Evolutionary conservation across 2,888 invertebrate genomes (phyloP).

Genomic region (Heliothis peltigera): DNA sequence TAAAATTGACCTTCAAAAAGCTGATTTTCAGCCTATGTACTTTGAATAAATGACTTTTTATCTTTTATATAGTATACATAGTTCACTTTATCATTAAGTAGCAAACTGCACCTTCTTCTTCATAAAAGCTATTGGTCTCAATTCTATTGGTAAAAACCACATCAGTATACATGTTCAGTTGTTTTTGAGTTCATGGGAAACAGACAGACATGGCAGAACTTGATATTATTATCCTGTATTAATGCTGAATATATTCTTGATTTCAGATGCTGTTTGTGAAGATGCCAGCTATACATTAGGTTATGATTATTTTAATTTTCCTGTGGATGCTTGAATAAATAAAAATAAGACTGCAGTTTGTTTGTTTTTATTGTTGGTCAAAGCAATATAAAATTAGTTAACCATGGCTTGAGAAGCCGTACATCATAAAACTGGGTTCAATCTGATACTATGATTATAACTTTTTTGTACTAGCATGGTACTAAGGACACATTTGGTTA

Average conservation of each 20-base stretch:
- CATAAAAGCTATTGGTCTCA: too few relatives aligned
- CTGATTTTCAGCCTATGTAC: too few relatives aligned
- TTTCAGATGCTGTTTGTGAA: conserved; percentile 86
- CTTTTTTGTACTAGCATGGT: conserved; percentile 12
- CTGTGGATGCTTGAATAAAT: conserved; percentile 34
- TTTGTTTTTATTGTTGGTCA: conserved; percentile 53
- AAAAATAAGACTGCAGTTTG: conserved; percentile 40
- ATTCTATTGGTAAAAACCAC: too few relatives aligned
- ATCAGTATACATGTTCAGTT: too few relatives aligned
- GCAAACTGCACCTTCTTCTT: not conserved
- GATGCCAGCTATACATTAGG: conserved; percentile 83
- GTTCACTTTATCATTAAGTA: not conserved
- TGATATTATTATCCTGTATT: not conserved
- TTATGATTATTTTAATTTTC: conserved; percentile 15
- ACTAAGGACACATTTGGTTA: conserved; percentile 1
- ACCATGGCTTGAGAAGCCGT: conserved; percentile 22
- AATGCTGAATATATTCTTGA: conserved; percentile 3
- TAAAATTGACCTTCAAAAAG: too few relatives aligned
- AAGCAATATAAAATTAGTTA: conserved; percentile 23
- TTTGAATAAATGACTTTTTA: too few relatives aligned
- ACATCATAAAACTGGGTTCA: conserved; percentile 1
- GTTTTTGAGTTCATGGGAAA: too few relatives aligned
- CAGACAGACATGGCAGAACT: too few relatives aligned
- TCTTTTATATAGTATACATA: too few relatives aligned
- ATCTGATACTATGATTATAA: not conserved